Conservation (phyloP, 2,113 vertebrate genomes). For the Panthera uncia region DNA sequence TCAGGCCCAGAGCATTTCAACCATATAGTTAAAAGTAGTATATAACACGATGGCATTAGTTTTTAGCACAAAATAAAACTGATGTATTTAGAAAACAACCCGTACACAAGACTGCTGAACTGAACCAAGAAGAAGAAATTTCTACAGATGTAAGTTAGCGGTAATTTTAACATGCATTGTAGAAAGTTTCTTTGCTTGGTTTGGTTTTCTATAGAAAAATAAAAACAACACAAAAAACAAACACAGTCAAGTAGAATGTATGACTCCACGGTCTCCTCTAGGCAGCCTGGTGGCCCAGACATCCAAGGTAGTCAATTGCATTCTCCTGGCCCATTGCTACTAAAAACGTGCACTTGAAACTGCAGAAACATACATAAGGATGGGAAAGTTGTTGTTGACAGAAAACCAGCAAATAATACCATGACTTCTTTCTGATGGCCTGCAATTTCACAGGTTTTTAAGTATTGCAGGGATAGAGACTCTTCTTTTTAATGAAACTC, state of each 20-base stretch:
- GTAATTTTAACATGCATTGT: not conserved
- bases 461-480: constrained; percentile 25
- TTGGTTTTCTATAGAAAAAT: constrained; percentile 7
- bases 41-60: not conserved
- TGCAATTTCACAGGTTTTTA: constrained; percentile 50
- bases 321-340: not conserved
- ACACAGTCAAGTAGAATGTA: not conserved
- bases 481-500: constrained; percentile 65
- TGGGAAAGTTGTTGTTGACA: constrained; percentile 36
- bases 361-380: not conserved
- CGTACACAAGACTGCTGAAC: not conserved
- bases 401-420: constrained; percentile 55
- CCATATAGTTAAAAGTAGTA: constrained; percentile 76
- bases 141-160: not conserved
- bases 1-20: constrained; percentile 85
- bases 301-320: not conserved
- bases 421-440: constrained; percentile 34
- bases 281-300: not conserved
- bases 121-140: constrained; percentile 9
- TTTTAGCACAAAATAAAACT: constrained; percentile 64
- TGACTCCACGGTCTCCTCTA: constrained; percentile 23
- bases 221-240: not conserved
- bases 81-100: constrained; percentile 31
- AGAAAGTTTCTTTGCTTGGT: not conserved
- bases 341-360: not conserved